phyloP scores from a whole-genome alignment of 2,113 vertebrate species.

The Hippocampus zosterae region DNA sequence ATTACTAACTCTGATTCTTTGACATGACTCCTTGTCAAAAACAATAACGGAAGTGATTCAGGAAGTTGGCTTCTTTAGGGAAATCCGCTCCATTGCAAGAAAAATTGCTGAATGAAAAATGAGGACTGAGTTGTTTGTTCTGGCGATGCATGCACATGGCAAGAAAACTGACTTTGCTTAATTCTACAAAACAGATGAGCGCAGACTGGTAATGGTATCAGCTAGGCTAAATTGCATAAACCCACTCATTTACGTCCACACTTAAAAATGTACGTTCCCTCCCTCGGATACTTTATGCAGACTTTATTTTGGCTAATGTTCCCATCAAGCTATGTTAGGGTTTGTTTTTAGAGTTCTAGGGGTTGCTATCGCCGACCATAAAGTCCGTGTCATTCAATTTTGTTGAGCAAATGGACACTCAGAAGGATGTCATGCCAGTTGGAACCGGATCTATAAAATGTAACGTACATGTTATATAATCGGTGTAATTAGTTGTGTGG shows the following conservation, averaged over 20 bases:
- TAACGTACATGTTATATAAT: neutral
- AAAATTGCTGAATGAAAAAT: constrained; percentile 45
- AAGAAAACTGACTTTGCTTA: neutral
- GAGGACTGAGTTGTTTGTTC: constrained; percentile 12
- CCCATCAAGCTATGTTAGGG: neutral
- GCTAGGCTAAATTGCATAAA: neutral
- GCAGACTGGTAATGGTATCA: neutral
- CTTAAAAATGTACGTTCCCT: neutral
- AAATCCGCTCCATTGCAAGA: constrained; percentile 49
- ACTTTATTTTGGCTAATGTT: neutral
- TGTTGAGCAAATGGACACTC: neutral
- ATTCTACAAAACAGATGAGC: neutral
- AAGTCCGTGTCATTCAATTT: neutral
- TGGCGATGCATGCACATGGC: neutral
- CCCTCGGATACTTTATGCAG: neutral
- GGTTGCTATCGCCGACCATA: neutral
- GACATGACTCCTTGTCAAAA: constrained; percentile 37
- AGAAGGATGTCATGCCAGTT: neutral
- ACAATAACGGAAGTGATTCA: constrained; percentile 28
- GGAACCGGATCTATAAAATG: neutral
- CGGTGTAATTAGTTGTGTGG: neutral
- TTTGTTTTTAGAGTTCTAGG: neutral
- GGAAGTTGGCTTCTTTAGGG: constrained; percentile 44
- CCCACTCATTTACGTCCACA: neutral
- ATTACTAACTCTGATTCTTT: constrained; percentile 5